These are phyloP conservation scores for Octomys mimax DNA, from an alignment of 2,797 vertebrate species.

Conservation along the genomic window DNA sequence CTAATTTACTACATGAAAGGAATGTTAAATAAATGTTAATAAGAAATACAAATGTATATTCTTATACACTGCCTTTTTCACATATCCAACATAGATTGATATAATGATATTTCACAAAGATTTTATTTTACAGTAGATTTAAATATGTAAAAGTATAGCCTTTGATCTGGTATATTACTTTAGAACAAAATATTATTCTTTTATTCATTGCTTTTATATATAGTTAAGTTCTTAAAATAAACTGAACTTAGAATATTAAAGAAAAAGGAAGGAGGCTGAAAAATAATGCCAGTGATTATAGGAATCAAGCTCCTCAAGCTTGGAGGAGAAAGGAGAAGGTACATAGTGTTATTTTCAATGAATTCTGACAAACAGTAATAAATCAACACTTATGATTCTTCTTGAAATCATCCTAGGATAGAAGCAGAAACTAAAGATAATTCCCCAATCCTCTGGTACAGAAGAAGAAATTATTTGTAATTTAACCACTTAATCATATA, in stretches of 20 bases:
- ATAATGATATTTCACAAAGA: neutral
- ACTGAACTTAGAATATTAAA: neutral
- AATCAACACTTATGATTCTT: slow-evolving; percentile 32
- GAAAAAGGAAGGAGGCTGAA: neutral
- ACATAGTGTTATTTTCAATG: slow-evolving; percentile 33
- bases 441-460: neutral
- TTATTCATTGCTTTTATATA: neutral
- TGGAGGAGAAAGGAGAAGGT: neutral
- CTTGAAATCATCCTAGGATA: neutral
- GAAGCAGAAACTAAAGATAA: neutral
- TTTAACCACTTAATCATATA: slow-evolving; percentile 11
- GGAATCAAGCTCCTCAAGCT: slow-evolving; percentile 51
- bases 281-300: slow-evolving; percentile 33
- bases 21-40: neutral
- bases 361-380: slow-evolving; percentile 43
- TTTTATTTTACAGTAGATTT: slow-evolving; percentile 27
- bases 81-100: neutral
- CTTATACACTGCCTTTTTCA: neutral
- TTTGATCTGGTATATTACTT: slow-evolving; percentile 6
- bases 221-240: slow-evolving; percentile 26
- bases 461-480: neutral
- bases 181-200: neutral
- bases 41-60: neutral
- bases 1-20: slow-evolving; percentile 1
- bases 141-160: neutral